Evolutionary conservation across 23 tunicate genomes (phyloP).

Genomic region (Trididemnum miniatum): DNA sequence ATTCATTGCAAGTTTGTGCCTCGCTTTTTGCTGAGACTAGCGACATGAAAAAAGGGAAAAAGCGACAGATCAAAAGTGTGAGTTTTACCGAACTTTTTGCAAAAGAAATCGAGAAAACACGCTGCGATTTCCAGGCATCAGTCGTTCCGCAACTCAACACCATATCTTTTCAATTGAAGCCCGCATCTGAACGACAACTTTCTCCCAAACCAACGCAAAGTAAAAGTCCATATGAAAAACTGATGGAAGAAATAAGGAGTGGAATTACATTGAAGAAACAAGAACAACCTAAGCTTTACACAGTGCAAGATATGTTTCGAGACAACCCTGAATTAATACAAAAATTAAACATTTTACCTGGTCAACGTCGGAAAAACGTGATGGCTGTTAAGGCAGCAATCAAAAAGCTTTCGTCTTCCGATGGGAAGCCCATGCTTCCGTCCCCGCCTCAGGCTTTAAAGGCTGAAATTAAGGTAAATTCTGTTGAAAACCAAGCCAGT

Average conservation of each 20-base stretch:
- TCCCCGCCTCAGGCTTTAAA: slow-evolving; percentile 71
- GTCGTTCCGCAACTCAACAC: slow-evolving; percentile 62
- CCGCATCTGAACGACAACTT: slow-evolving; percentile 63
- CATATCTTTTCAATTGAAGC: slow-evolving; percentile 41
- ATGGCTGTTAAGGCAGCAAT: slow-evolving; percentile 34
- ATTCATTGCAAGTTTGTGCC: slow-evolving; percentile 67
- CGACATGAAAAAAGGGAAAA: slow-evolving; percentile 45
- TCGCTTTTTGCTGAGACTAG: slow-evolving; percentile 77
- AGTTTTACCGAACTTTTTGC: slow-evolving; percentile 38
- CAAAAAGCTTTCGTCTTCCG: slow-evolving; percentile 6
- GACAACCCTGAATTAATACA: slow-evolving; percentile 62
- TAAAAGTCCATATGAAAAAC: slow-evolving; percentile 56
- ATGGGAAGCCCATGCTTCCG: slow-evolving; percentile 55
- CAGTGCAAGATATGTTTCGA: slow-evolving; percentile 59
- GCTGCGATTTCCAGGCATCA: slow-evolving; percentile 21
- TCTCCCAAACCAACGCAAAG: slow-evolving; percentile 20
- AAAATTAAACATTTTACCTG: slow-evolving; percentile 74
- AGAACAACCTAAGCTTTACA: slow-evolving; percentile 55
- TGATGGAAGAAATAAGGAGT: slow-evolving; percentile 36
- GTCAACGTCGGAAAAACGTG: slow-evolving; percentile 67
- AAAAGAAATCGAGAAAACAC: slow-evolving; percentile 21
- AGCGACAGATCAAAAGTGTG: slow-evolving; percentile 33
- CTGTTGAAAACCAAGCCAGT: neutral
- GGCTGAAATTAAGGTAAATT: slow-evolving; percentile 55
- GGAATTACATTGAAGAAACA: slow-evolving; percentile 32